Conservation (phyloP, 2,797 vertebrate genomes). For the Lutjanus campechanus region DNA sequence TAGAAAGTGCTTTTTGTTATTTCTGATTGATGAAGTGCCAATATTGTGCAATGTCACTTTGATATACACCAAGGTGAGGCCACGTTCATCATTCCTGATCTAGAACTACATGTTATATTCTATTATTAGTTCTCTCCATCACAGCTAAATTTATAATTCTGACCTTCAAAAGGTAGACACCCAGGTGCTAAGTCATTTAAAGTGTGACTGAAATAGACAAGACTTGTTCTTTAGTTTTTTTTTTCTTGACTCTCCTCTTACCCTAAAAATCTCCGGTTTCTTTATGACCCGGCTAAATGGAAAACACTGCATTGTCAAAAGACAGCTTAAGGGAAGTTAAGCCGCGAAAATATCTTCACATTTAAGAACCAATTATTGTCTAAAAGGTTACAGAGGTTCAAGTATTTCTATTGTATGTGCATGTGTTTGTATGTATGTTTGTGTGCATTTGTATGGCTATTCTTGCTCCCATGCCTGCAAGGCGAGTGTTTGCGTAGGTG, state of each 20-base stretch:
- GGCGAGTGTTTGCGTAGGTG: background rate
- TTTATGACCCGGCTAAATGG: background rate
- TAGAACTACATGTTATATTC: slow-evolving; percentile 10
- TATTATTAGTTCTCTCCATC: background rate
- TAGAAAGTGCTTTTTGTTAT: background rate
- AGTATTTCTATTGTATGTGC: background rate
- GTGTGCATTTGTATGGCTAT: background rate
- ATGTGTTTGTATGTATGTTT: slow-evolving; percentile 15
- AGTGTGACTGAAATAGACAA: slow-evolving; percentile 15
- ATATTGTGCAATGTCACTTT: background rate
- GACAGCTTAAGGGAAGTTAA: background rate
- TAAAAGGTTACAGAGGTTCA: slow-evolving; percentile 1
- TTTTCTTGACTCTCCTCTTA: background rate
- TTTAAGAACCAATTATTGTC: slow-evolving; percentile 8
- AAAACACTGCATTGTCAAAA: slow-evolving; percentile 29
- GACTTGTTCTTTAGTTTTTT: background rate
- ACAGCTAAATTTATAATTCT: background rate
- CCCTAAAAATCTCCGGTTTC: background rate
- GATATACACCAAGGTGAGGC: background rate
- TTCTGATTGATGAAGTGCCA: background rate
- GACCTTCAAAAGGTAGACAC: background rate
- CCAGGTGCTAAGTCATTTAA: background rate
- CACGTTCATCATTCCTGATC: background rate
- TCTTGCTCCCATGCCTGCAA: background rate
- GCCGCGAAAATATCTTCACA: background rate